Percentiles rank a stretch among this genome's conserved stretches.
phyloP scores from a whole-genome alignment of 2,888 invertebrate genomes.

The Gryllus longicercus region DNA sequence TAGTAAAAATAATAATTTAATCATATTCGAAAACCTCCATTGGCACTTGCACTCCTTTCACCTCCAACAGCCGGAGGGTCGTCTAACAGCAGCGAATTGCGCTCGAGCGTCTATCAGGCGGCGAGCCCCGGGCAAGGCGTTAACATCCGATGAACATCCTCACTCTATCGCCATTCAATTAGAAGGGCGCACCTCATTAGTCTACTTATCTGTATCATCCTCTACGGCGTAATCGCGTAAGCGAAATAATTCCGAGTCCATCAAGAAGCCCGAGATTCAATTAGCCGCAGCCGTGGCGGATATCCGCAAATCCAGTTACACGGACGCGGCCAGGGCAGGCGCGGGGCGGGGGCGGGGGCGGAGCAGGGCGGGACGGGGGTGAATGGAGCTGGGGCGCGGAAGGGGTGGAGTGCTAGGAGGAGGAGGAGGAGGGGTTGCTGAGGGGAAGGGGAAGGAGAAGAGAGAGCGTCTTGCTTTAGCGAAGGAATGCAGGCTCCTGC shows the following conservation, averaged over 20 bases:
- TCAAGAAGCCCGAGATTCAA: constrained; percentile 8
- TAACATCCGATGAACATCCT: constrained; percentile 6
- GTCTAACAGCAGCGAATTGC: no score
- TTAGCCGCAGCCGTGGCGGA: not conserved
- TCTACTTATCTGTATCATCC: constrained; percentile 10
- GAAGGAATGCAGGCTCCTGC: not conserved
- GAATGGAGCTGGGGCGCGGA: not conserved
- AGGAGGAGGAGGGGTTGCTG: not conserved
- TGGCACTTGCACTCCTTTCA: no score
- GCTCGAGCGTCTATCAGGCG: no score
- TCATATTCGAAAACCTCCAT: no score
- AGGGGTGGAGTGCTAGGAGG: not conserved
- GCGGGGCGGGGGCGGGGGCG: not conserved
- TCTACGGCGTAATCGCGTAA: not conserved
- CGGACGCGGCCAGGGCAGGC: constrained; percentile 4
- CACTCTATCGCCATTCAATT: constrained; percentile 17
- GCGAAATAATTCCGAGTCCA: constrained; percentile 17
- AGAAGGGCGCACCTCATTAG: constrained; percentile 9
- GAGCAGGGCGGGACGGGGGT: not conserved
- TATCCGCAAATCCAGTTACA: constrained; percentile 17
- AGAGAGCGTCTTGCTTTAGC: not conserved
- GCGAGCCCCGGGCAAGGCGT: not conserved
- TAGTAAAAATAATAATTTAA: no score
- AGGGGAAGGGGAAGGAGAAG: not conserved
- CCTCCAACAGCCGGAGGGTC: no score